A percentile compares a stretch with the other conserved stretches of the same genome.
These are phyloP conservation scores for Lepidothrix coronata DNA, from an alignment of 2,113 vertebrate species.

Conservation along the genomic window DNA sequence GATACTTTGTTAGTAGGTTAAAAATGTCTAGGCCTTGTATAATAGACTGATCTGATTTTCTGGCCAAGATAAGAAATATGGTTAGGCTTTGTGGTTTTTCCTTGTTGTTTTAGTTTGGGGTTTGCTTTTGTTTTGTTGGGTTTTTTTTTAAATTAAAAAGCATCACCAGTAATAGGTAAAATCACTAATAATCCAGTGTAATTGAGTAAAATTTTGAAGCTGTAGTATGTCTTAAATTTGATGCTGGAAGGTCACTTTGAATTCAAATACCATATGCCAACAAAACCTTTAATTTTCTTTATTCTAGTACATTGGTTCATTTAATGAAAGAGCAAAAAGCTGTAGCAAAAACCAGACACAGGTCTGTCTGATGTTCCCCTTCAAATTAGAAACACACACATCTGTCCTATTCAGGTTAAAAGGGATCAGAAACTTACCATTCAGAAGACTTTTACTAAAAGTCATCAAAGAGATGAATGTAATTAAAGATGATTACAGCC, in stretches of 20 bases:
- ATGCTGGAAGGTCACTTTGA: background rate
- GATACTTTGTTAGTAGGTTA: background rate
- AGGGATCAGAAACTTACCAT: background rate
- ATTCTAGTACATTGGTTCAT: background rate
- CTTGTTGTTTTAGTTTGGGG: background rate
- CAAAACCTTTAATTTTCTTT: background rate
- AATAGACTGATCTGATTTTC: background rate
- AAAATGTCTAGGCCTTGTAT: background rate
- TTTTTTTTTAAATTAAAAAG: background rate
- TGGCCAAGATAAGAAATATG: background rate
- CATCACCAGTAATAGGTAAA: background rate
- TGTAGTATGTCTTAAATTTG: background rate
- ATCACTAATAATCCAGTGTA: background rate
- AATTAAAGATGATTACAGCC: background rate
- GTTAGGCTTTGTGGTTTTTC: background rate
- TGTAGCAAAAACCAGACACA: background rate
- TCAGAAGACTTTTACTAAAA: background rate
- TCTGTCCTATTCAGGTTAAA: background rate
- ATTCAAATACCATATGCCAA: background rate
- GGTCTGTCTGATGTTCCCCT: background rate
- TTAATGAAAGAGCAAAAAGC: background rate
- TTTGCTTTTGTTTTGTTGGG: background rate
- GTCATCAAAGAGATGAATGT: background rate
- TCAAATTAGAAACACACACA: background rate
- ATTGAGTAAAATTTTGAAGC: background rate